A percentile compares a stretch with the other conserved stretches of the same genome.
Evolutionary conservation across 2,113 vertebrate genomes (phyloP).

Genomic region (Euleptes europaea): DNA sequence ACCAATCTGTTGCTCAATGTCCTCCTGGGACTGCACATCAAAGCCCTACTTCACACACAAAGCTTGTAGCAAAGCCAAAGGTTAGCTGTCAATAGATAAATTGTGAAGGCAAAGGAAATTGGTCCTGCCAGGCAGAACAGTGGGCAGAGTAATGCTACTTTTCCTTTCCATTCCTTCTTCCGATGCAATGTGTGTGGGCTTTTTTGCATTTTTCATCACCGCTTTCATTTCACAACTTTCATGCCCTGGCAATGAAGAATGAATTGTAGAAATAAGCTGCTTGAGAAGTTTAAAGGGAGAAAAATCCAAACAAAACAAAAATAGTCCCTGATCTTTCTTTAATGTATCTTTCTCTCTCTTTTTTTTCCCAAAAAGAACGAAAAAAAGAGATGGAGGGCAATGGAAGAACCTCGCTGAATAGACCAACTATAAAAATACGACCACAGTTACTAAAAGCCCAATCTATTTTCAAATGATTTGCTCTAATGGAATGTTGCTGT

Average conservation of each 20-base stretch:
- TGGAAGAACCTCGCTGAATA: slow-evolving; percentile 47
- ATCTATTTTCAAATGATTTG: slow-evolving; percentile 78
- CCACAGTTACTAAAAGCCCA: slow-evolving; percentile 74
- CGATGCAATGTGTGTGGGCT: fast-evolving
- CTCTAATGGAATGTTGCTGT: slow-evolving; percentile 81
- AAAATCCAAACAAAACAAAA: slow-evolving; percentile 44
- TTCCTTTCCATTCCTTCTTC: background rate
- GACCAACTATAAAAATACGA: slow-evolving; percentile 65
- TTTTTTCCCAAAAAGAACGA: background rate
- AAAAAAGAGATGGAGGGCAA: slow-evolving; percentile 37
- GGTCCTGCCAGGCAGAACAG: slow-evolving; percentile 18
- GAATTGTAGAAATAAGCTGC: slow-evolving; percentile 27
- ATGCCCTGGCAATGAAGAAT: background rate
- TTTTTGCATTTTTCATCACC: background rate
- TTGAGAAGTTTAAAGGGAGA: slow-evolving; percentile 15
- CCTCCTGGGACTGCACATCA: slow-evolving; percentile 8
- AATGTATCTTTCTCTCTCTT: slow-evolving; percentile 25
- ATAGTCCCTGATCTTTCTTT: slow-evolving; percentile 44
- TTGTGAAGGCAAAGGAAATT: background rate
- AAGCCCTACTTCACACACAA: background rate
- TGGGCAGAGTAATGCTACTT: background rate
- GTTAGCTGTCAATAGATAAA: slow-evolving; percentile 22
- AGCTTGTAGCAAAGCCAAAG: slow-evolving; percentile 10
- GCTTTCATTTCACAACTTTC: slow-evolving; percentile 44
- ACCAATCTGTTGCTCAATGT: background rate